Evolutionary conservation across 2,888 invertebrate genomes (phyloP).

Genomic region (Heliconius ethilla): DNA sequence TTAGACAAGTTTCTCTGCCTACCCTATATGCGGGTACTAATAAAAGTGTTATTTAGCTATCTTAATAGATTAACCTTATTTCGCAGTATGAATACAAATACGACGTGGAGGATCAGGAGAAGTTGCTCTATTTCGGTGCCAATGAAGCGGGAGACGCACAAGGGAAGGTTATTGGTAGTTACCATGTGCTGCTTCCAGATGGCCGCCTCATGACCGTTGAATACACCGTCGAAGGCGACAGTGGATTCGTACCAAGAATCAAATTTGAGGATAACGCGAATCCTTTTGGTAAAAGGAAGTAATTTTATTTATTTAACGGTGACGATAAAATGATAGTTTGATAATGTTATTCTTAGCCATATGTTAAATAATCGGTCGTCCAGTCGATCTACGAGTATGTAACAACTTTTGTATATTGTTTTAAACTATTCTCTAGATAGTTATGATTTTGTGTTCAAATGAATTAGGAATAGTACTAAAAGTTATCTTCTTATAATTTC

Average conservation of each 20-base stretch:
- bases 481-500: neutral
- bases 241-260: slow-evolving; percentile 87
- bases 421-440: slow-evolving; percentile 1
- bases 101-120: slow-evolving; percentile 87
- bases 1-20: neutral
- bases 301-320: slow-evolving; percentile 14
- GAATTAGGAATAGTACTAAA: slow-evolving; percentile 6
- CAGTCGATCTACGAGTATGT: neutral
- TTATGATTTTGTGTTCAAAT: slow-evolving; percentile 30
- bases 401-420: neutral
- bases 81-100: slow-evolving; percentile 87
- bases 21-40: neutral
- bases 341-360: slow-evolving; percentile 8
- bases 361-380: neutral
- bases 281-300: slow-evolving; percentile 77
- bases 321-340: neutral
- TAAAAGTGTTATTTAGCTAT: too few species aligned
- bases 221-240: slow-evolving; percentile 86
- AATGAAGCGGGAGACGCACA: slow-evolving; percentile 85
- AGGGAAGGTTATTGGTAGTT: slow-evolving; percentile 85
- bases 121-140: slow-evolving; percentile 85
- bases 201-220: slow-evolving; percentile 88
- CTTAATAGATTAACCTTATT: slow-evolving; percentile 29
- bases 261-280: slow-evolving; percentile 84
- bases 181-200: slow-evolving; percentile 86